phyloP scores from a whole-genome alignment of 1,140 invertebrate genomes.

The Paracyclopina nana region DNA sequence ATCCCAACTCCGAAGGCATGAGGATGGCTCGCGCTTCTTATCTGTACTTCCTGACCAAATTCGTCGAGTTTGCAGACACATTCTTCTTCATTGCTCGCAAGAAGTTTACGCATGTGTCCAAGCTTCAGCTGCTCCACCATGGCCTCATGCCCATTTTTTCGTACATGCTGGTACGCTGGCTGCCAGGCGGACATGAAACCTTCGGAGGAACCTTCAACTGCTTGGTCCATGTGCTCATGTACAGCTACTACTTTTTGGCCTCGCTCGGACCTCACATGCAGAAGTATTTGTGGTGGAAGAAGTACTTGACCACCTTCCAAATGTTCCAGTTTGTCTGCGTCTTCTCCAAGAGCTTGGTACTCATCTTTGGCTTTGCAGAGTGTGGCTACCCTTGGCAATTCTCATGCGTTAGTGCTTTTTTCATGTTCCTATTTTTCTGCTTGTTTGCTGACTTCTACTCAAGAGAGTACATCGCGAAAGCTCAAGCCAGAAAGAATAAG shows the following conservation, averaged over 20 bases:
- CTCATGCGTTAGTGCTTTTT: neutral
- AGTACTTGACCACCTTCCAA: conserved; percentile 34
- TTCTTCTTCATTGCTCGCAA: conserved; percentile 68
- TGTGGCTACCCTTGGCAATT: conserved; percentile 12
- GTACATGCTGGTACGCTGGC: conserved; percentile 20
- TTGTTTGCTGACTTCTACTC: neutral
- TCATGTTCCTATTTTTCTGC: conserved; percentile 3
- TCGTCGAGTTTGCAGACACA: conserved; percentile 33
- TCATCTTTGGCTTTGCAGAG: conserved; percentile 4
- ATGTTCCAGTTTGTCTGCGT: conserved; percentile 22
- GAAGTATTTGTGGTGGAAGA: conserved; percentile 36
- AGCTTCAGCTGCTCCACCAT: conserved; percentile 74
- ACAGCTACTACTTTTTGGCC: conserved; percentile 33
- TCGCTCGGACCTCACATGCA: conserved; percentile 32
- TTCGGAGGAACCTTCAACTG: conserved; percentile 31
- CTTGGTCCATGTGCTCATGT: conserved; percentile 38
- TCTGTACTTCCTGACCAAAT: conserved; percentile 35
- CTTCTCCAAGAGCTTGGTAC: conserved; percentile 5
- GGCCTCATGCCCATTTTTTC: conserved; percentile 38
- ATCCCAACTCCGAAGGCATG: conserved; percentile 5
- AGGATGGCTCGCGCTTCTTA: conserved; percentile 23
- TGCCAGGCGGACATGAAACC: conserved; percentile 19
- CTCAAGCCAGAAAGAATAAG: conserved; percentile 1
- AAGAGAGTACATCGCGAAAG: conserved; percentile 2
- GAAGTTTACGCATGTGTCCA: conserved; percentile 58